Evolutionary conservation across 2,888 invertebrate species (phyloP).

Genomic region (Biston stratarius): DNA sequence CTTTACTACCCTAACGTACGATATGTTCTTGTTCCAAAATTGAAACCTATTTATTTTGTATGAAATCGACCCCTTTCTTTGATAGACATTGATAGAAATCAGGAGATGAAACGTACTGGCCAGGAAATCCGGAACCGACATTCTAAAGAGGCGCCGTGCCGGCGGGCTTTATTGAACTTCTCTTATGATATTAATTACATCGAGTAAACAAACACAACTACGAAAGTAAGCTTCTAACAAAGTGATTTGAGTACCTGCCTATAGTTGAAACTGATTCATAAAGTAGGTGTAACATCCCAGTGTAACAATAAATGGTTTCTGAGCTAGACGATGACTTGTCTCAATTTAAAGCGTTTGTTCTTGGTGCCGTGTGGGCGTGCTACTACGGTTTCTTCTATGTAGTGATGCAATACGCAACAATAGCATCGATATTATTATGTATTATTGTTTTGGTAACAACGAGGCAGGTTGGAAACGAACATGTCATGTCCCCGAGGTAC

Average conservation of each 20-base stretch:
- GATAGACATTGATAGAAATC: constrained; percentile 35
- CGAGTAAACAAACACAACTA: constrained; percentile 17
- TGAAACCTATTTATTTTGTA: constrained; percentile 74
- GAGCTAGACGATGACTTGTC: constrained; percentile 39
- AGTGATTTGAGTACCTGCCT: not conserved
- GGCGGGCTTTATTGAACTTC: constrained; percentile 26
- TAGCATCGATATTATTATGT: constrained; percentile 54
- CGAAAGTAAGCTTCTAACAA: not conserved
- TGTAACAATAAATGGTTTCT: constrained; percentile 20
- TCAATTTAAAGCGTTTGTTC: constrained; percentile 47
- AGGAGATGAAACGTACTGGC: constrained; percentile 26
- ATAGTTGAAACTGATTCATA: constrained; percentile 3
- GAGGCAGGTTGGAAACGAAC: constrained; percentile 47
- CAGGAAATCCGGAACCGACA: constrained; percentile 37
- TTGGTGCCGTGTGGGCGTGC: constrained; percentile 47
- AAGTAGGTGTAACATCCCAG: constrained; percentile 10
- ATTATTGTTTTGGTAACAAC: constrained; percentile 60
- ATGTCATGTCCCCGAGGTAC: constrained; percentile 52
- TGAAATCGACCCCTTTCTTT: constrained; percentile 49
- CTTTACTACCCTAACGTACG: constrained; percentile 46
- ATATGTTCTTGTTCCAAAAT: constrained; percentile 81
- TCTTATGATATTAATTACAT: constrained; percentile 25
- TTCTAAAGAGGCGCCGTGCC: constrained; percentile 17
- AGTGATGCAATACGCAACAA: constrained; percentile 54
- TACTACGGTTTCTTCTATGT: constrained; percentile 38